A percentile compares a stretch with the other conserved stretches of the same genome.
Conservation (phyloP, 53 echinoderm and acorn worm genomes). For the Glandiceps talaboti region DNA sequence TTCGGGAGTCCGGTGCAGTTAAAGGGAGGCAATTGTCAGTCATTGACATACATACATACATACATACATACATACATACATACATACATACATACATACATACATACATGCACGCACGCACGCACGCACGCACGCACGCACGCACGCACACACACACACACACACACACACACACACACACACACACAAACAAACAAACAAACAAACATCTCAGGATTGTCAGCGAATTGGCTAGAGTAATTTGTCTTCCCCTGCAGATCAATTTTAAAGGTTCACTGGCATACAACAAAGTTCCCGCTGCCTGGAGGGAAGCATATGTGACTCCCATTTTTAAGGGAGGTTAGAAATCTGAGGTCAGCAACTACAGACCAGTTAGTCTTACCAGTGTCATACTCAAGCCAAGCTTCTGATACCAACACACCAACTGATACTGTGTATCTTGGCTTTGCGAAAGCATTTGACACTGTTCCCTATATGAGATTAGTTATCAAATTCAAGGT, state of each 20-base stretch:
- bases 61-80: slow-evolving; percentile 1
- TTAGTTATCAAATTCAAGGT: background rate
- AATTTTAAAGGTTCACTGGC: background rate
- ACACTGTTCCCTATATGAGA: background rate
- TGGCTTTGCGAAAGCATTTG: background rate
- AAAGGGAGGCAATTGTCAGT: background rate
- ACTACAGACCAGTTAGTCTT: slow-evolving; percentile 1
- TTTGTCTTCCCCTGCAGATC: background rate
- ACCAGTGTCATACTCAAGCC: background rate
- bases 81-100: slow-evolving; percentile 4
- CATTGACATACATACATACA: background rate
- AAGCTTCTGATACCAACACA: background rate
- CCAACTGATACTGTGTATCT: background rate
- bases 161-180: no score
- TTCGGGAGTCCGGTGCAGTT: background rate
- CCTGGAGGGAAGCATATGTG: background rate
- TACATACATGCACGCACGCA: background rate
- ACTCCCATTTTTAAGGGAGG: background rate
- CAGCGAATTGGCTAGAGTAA: no score
- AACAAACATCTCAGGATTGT: background rate
- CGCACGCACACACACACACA: slow-evolving; percentile 4
- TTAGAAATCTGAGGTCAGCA: background rate
- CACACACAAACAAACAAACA: no score
- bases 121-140: slow-evolving; percentile 1
- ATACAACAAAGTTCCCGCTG: no score